Evolutionary conservation across 2,797 vertebrate genomes (phyloP), one percentile per base, ranked within the genome.

Genomic region (Myotis findleyi): DNA sequence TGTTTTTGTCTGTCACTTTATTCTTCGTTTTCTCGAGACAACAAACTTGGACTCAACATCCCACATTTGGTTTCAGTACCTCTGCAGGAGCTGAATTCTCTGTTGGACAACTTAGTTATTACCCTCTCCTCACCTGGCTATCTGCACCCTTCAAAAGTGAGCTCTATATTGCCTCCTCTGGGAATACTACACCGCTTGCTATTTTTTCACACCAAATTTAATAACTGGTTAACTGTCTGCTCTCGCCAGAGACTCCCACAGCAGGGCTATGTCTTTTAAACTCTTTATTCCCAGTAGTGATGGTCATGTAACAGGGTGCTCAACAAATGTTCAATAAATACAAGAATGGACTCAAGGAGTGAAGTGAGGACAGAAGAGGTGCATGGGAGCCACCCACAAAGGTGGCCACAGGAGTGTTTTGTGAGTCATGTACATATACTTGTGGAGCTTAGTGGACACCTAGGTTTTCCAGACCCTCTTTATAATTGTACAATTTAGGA

Each of bases 251-350:
- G 68, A 91, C 27, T 79, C 53, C 30, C 30, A 36, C 1, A 80
- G 66, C 80, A 55, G 36, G 14, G 38, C 62, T 55, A 9, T 5
- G 27, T 47, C 51, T 83, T 86, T 76, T 71, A 69, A 55, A 53
- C 14, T 72, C 86, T 71, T 72, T 64, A 47, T 30, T 88, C 38
- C 57, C n/a, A 95, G 91, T 47, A 55, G 33, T 36, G 62, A 92
- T 36, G 57, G 3, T 41, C 49, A 38, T 10, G 7, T 8, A 76
- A 38, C n/a, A 86, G 44, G 13, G 12, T 55, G n/a, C 49, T 89
- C 57, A 62, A 79, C 47, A 69, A 59, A 73, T 18, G 33, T 25
- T 88, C 44, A 84, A 38, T 57, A 84, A 89, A 44, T 23, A 51
- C 68, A 89, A 81, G 30, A 87, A 73, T 20, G 49, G 38, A 47